phyloP scores from a whole-genome alignment of 1,140 invertebrate genomes.

The Drosophila carrolli region DNA sequence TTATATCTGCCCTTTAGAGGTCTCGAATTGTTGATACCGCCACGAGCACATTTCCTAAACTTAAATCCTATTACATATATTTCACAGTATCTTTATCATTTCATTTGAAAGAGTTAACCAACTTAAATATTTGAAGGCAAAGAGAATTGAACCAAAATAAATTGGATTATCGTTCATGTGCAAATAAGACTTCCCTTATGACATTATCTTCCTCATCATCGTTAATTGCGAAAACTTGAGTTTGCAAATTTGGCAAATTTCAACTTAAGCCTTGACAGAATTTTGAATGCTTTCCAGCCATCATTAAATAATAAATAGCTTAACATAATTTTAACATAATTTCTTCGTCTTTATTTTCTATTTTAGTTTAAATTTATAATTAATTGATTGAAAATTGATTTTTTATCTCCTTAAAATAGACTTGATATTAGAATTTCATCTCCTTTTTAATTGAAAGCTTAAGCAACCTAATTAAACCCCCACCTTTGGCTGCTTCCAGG shows the following conservation, averaged over 20 bases:
- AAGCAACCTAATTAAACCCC: neutral
- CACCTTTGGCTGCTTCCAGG: neutral
- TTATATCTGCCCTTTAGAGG: conserved; percentile 2
- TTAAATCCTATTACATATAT: conserved; percentile 19
- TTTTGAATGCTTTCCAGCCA: conserved; percentile 1
- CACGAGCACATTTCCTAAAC: neutral
- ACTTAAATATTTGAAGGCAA: conserved; percentile 3
- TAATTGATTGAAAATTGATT: too few relatives aligned
- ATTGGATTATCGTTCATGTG: conserved; percentile 34
- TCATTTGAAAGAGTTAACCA: neutral
- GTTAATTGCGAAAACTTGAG: conserved; percentile 6
- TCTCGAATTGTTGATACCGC: conserved; percentile 41
- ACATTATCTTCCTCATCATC: conserved; percentile 1
- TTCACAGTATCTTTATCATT: neutral
- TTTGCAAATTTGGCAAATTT: conserved; percentile 7
- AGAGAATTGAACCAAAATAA: conserved; percentile 3
- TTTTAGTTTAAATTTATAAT: too few relatives aligned
- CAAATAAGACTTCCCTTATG: conserved; percentile 13
- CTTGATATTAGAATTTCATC: neutral
- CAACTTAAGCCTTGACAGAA: conserved; percentile 5
- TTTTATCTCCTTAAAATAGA: too few relatives aligned
- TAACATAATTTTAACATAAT: neutral
- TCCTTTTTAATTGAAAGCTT: conserved; percentile 7
- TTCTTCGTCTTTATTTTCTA: neutral
- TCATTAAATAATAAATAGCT: conserved; percentile 12